Evolutionary conservation across 2,888 invertebrate genomes (phyloP).

Genomic region (Cyclophora albipunctata): DNA sequence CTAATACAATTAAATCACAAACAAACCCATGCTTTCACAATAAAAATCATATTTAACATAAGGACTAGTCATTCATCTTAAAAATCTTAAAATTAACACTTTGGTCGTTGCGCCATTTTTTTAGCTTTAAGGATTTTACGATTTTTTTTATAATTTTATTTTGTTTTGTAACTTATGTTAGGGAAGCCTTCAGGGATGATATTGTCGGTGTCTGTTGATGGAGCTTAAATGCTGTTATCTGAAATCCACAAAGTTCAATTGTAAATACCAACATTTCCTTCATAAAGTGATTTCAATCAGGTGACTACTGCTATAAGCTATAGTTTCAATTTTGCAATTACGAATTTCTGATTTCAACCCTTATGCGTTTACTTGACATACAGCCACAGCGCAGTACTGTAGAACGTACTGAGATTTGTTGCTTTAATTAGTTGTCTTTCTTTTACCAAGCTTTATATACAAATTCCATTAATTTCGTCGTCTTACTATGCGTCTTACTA

Average conservation of each 20-base stretch:
- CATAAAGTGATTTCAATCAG: too few species aligned
- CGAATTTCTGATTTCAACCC: too few species aligned
- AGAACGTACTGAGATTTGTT: too few species aligned
- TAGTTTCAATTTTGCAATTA: too few species aligned
- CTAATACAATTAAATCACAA: constrained; percentile 17
- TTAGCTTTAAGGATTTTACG: constrained; percentile 58
- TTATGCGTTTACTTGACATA: too few species aligned
- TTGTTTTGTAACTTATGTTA: constrained; percentile 32
- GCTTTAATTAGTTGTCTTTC: too few species aligned
- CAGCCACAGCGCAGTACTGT: too few species aligned
- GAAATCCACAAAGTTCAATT: constrained; percentile 23
- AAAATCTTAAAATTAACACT: constrained; percentile 56
- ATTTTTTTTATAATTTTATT: constrained; percentile 53
- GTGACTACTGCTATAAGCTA: too few species aligned
- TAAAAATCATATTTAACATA: constrained; percentile 25
- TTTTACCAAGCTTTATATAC: too few species aligned
- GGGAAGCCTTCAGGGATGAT: constrained; percentile 44
- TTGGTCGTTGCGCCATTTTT: constrained; percentile 76
- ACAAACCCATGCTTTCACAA: constrained; percentile 17
- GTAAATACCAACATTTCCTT: neutral
- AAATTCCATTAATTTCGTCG: too few species aligned
- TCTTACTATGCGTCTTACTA: too few species aligned
- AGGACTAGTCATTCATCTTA: constrained; percentile 56
- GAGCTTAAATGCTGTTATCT: constrained; percentile 36
- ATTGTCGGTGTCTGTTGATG: constrained; percentile 70